phyloP scores from a whole-genome alignment of 2,113 vertebrate species.

The Calcarius ornatus region DNA sequence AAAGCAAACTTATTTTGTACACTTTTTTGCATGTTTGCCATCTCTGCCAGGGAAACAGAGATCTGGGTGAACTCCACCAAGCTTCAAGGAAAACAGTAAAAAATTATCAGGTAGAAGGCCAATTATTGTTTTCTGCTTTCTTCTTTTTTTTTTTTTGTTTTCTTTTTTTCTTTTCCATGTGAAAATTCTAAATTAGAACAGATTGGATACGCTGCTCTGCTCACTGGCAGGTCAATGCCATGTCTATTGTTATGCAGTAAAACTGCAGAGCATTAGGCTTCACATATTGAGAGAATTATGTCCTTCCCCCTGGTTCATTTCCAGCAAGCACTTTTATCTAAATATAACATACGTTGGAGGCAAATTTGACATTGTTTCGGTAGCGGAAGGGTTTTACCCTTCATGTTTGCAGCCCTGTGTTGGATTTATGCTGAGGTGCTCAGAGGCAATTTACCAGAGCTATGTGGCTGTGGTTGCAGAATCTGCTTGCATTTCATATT shows the following conservation, averaged over 20 bases:
- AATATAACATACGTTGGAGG: constrained; percentile 8
- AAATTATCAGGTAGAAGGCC: background rate
- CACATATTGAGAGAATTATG: constrained; percentile 64
- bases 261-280: constrained; percentile 25
- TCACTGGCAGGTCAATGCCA: background rate
- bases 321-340: constrained; percentile 58
- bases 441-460: constrained; percentile 1
- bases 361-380: constrained; percentile 45
- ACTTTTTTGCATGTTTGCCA: background rate
- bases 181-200: background rate
- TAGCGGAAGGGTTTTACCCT: constrained; percentile 57
- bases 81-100: background rate
- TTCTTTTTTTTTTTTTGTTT: background rate
- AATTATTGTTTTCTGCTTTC: background rate
- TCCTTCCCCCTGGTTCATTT: constrained; percentile 39
- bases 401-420: background rate
- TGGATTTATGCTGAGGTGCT: constrained; percentile 25
- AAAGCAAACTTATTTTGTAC: background rate
- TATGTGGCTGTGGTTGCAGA: constrained; percentile 13
- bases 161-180: background rate
- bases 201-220: background rate
- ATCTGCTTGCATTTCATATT: constrained; percentile 58
- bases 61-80: background rate
- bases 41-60: background rate
- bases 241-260: background rate